These are phyloP conservation scores for Caenorhabditis remanei DNA, from an alignment of 1,140 invertebrate genomes.

Conservation along the genomic window DNA sequence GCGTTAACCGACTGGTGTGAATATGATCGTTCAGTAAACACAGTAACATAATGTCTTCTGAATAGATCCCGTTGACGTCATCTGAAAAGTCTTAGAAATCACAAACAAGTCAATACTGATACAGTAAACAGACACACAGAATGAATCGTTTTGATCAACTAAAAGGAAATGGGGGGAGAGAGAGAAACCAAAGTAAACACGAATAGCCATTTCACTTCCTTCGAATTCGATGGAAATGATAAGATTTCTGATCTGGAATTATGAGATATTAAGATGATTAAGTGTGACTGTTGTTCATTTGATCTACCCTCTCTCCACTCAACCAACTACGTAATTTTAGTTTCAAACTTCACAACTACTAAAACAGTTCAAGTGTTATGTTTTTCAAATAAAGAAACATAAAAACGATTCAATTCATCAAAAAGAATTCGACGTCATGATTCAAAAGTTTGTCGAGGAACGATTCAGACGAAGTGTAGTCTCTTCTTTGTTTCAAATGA, in stretches of 20 bases:
- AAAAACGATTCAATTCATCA: neutral
- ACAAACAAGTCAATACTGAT: neutral
- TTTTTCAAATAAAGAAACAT: neutral
- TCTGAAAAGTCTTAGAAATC: slow-evolving; percentile 13
- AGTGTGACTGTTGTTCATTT: neutral
- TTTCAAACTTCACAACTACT: slow-evolving; percentile 11
- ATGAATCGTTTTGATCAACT: neutral
- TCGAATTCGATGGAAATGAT: neutral
- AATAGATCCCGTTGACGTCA: slow-evolving; percentile 20
- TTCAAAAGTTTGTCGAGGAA: neutral
- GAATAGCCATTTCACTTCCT: neutral
- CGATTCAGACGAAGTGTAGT: neutral
- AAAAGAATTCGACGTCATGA: slow-evolving; percentile 32
- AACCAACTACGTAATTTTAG: neutral
- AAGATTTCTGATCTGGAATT: neutral
- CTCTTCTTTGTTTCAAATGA: neutral
- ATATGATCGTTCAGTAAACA: neutral
- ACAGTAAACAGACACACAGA: neutral
- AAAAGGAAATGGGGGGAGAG: neutral
- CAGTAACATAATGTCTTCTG: neutral
- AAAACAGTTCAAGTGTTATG: slow-evolving; percentile 7
- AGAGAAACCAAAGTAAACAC: neutral
- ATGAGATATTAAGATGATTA: neutral
- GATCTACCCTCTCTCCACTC: neutral
- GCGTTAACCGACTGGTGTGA: no score